Conservation (phyloP, 1,140 invertebrate genomes). For the Papilio xuthus region DNA sequence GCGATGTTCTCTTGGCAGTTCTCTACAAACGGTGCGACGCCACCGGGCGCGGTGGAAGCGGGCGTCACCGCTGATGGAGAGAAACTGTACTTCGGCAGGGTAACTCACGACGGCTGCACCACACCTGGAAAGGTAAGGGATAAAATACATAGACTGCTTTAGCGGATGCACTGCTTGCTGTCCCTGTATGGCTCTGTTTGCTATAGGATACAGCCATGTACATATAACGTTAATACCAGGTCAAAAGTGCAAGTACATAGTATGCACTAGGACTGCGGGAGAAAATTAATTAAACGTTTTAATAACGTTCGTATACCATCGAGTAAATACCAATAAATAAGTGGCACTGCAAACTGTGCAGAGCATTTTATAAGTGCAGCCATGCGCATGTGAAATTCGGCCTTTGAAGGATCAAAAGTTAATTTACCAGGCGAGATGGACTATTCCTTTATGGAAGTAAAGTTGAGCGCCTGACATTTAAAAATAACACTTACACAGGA, state of each 20-base stretch:
- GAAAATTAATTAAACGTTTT: too few species aligned
- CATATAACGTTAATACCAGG: too few species aligned
- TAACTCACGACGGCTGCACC: conserved; percentile 83
- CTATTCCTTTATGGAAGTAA: background rate
- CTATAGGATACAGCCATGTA: too few species aligned
- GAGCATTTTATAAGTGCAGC: too few species aligned
- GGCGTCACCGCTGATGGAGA: conserved; percentile 85
- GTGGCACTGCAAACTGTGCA: too few species aligned
- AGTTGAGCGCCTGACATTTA: background rate
- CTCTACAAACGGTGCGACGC: conserved; percentile 82
- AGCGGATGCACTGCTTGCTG: background rate
- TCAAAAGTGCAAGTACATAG: too few species aligned
- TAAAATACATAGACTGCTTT: background rate
- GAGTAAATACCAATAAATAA: too few species aligned
- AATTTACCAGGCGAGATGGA: background rate
- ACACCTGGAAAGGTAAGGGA: conserved; percentile 84
- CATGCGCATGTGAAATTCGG: too few species aligned
- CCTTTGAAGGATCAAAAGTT: too few species aligned
- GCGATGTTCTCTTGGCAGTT: conserved; percentile 85
- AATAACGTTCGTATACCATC: too few species aligned
- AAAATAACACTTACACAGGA: background rate
- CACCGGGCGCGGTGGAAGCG: conserved; percentile 83
- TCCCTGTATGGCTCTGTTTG: too few species aligned
- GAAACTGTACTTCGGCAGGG: conserved; percentile 84
- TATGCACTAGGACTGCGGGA: too few species aligned